phyloP scores from a whole-genome alignment of 2,113 vertebrate genomes.

The Tonatia bakeri region DNA sequence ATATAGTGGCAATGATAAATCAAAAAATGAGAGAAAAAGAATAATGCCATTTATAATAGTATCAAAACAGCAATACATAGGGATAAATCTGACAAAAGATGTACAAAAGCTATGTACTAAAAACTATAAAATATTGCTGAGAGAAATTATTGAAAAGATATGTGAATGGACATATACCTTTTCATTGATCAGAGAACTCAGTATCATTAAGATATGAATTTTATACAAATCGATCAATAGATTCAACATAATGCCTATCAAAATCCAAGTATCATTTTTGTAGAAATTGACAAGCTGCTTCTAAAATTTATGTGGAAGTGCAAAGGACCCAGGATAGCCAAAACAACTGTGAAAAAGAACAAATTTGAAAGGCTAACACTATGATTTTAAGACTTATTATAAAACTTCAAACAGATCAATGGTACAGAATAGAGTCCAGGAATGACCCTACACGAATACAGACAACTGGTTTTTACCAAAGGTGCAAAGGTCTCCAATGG shows the following conservation, averaged over 20 bases:
- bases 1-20: neutral
- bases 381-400: neutral
- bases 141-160: neutral
- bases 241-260: neutral
- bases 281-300: neutral
- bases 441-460: neutral
- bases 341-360: neutral
- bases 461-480: neutral
- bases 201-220: neutral
- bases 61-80: neutral
- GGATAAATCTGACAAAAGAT: neutral
- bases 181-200: neutral
- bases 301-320: neutral
- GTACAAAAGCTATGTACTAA: neutral
- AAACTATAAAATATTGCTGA: neutral
- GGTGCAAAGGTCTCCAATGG: neutral
- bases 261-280: neutral
- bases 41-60: neutral
- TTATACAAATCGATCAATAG: neutral
- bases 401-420: neutral
- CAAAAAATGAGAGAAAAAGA: neutral
- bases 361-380: neutral
- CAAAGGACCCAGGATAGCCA: neutral
- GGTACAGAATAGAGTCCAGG: neutral
- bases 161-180: neutral